Evolutionary conservation across 2,113 vertebrate genomes (phyloP).

Genomic region (Callorhinus ursinus): DNA sequence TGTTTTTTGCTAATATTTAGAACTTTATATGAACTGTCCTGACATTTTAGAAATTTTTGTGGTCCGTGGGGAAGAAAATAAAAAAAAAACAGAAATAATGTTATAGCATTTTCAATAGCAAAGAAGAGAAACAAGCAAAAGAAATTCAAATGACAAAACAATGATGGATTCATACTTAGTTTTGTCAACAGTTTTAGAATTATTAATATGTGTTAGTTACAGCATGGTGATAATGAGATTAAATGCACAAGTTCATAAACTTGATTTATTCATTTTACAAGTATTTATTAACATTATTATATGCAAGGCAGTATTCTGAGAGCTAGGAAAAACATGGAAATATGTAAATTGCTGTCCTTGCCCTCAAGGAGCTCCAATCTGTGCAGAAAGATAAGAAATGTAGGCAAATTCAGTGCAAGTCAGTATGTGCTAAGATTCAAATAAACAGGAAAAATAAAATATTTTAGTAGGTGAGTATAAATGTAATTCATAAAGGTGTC

Average conservation of each 20-base stretch:
- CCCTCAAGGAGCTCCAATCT: constrained; percentile 34
- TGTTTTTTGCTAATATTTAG: constrained; percentile 10
- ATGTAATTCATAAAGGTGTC: constrained; percentile 1
- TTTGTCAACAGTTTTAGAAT: constrained; percentile 24
- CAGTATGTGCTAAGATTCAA: not conserved
- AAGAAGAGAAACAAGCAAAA: not conserved
- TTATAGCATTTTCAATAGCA: not conserved
- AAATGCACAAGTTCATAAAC: not conserved
- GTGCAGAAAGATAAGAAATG: constrained; percentile 22
- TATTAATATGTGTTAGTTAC: constrained; percentile 1
- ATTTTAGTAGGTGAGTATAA: constrained; percentile 6
- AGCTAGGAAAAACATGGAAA: not conserved
- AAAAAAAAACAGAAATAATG: not conserved
- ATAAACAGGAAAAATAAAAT: constrained; percentile 32
- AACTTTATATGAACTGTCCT: not conserved
- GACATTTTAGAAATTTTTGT: not conserved
- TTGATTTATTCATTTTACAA: constrained; percentile 41
- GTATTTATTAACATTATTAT: not conserved
- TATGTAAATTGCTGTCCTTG: constrained; percentile 43
- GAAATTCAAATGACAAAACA: constrained; percentile 8
- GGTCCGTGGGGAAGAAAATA: not conserved
- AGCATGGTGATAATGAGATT: constrained; percentile 15
- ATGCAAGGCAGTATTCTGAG: constrained; percentile 31
- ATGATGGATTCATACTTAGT: not conserved
- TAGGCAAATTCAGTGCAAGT: not conserved